These are phyloP conservation scores for Trissonchulus sp. DNA, from an alignment of 2,888 invertebrate species.

Conservation along the genomic window DNA sequence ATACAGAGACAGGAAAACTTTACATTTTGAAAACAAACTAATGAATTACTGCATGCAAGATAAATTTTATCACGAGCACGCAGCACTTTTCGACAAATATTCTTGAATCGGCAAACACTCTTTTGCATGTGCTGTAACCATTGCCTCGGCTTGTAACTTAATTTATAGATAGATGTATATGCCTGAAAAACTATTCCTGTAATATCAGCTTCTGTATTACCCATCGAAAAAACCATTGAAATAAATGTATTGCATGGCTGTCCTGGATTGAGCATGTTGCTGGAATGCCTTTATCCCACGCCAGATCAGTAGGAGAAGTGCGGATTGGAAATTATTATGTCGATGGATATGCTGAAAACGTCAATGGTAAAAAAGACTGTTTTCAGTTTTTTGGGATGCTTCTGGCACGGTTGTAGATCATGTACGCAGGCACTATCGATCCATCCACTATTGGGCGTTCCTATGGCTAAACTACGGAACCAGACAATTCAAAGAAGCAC, in stretches of 20 bases:
- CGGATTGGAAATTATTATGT: slow-evolving; percentile 32
- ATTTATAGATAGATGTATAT: background rate
- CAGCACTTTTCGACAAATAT: background rate
- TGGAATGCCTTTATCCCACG: background rate
- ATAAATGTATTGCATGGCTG: background rate
- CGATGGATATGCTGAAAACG: slow-evolving; percentile 32
- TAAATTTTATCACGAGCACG: slow-evolving; percentile 28
- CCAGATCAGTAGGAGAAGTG: slow-evolving; percentile 32
- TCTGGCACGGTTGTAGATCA: slow-evolving; percentile 37
- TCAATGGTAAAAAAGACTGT: slow-evolving; percentile 16
- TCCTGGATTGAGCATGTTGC: background rate
- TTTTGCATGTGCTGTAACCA: slow-evolving; percentile 32
- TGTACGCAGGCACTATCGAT: background rate
- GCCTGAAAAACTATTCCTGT: background rate
- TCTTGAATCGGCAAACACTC: slow-evolving; percentile 31
- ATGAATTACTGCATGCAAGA: slow-evolving; percentile 37
- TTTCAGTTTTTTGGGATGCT: slow-evolving; percentile 39
- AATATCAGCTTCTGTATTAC: background rate
- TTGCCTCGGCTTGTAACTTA: slow-evolving; percentile 31
- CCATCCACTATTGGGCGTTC: background rate
- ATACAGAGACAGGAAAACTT: background rate
- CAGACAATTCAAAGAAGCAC: background rate
- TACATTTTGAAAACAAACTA: background rate
- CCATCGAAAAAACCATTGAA: background rate
- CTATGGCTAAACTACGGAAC: background rate